Base-by-base conservation (phyloP, 2,797 vertebrate genomes). In the Diplodus sargus region DNA sequence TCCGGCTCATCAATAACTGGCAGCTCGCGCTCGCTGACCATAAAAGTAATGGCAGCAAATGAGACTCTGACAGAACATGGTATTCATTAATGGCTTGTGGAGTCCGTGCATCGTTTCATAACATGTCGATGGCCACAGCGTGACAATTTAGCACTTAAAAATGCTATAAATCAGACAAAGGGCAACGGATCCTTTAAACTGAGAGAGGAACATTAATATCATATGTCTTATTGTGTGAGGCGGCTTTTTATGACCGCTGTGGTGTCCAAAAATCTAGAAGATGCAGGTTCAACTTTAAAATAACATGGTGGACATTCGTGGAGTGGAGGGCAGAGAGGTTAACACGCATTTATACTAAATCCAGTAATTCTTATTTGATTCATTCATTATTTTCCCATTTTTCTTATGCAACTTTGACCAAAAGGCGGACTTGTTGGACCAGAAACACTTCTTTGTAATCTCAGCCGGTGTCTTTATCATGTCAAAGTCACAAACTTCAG, bases 1-100 rank as follows among this genome's bases (percentile, higher is more conserved):
- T 57, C 1, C 15, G 77, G 34, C 68, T 81, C 72, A 45, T 89
- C 58, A 76, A 77, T 76, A 81, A 77, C 58, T 4, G 87, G 70
- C 79, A 76, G 30, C 25, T 28, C 18, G 45, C 62, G 13, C 25
- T 72, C 62, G 17, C 48, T 17, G 58, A 12, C 72, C 23, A 69
- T 79, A 74, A 66, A 70, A 78, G 57, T 52, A 76, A 74, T 45
- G 60, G 60, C 67, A 39, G 42, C 51, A 70, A 79, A 79, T 43
- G 61, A 81, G 71, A 52, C 56, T 71, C 62, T 57, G 63, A 59
- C 74, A 64, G 74, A 78, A 71, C 70, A 68, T 8, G 16, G 16
- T 49, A 49, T 9, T 43, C 77, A 28, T 74, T 78, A 74, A 81
- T 70, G 69, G 59, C 64, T 67, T 52, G 63, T 10, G 43, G 34